These are phyloP conservation scores for Tapirus indicus DNA, from an alignment of 2,797 vertebrate species.

Conservation along the genomic window DNA sequence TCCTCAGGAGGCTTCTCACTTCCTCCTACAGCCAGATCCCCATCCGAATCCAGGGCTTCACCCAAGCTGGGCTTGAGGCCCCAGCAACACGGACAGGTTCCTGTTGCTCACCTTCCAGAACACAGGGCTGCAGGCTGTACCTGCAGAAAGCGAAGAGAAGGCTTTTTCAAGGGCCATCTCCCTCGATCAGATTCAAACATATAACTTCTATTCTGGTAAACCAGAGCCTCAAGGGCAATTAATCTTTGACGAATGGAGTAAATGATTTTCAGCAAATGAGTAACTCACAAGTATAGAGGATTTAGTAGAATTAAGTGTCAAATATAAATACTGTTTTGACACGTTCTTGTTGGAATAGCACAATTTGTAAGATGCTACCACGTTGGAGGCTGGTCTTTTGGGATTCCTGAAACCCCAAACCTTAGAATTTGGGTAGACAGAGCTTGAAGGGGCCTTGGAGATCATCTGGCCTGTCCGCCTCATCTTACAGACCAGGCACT, in stretches of 20 bases:
- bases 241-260: background rate
- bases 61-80: background rate
- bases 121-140: no score
- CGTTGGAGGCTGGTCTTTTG: no score
- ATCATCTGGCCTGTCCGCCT: background rate
- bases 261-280: background rate
- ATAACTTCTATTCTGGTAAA: background rate
- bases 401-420: background rate
- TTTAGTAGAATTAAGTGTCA: background rate
- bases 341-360: no score
- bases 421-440: background rate
- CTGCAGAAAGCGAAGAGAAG: accelerated
- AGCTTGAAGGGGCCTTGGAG: background rate
- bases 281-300: background rate
- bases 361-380: background rate
- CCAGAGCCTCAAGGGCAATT: background rate
- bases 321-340: background rate
- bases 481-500: background rate
- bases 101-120: background rate
- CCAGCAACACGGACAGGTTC: background rate
- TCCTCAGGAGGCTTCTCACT: background rate
- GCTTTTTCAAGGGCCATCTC: background rate
- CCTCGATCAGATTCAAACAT: background rate
- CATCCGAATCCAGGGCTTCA: background rate
- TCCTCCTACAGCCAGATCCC: background rate